A percentile compares a stretch with the other conserved stretches of the same genome.
phyloP scores from a whole-genome alignment of 2,797 vertebrate genomes.

The Anableps anableps region DNA sequence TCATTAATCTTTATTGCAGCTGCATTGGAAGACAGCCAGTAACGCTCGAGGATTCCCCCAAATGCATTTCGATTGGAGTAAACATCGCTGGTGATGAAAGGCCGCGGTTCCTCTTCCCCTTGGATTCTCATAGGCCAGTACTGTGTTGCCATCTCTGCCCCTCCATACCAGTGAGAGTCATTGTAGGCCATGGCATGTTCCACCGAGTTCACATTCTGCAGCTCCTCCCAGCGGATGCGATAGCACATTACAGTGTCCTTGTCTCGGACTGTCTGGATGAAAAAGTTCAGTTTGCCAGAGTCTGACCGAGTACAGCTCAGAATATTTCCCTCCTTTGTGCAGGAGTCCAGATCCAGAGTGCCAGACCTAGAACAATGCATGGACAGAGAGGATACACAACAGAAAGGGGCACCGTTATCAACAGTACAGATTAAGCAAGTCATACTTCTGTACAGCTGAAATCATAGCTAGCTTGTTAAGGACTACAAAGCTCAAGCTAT shows the following conservation, averaged over 20 bases:
- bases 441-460: slow-evolving; percentile 1
- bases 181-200: slow-evolving; percentile 94
- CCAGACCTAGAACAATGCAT: slow-evolving; percentile 76
- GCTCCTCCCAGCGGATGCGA: slow-evolving; percentile 94
- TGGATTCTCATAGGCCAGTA: slow-evolving; percentile 91
- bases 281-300: slow-evolving; percentile 89
- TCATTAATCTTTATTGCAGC: slow-evolving; percentile 92
- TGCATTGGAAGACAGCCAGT: slow-evolving; percentile 95
- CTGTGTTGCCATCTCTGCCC: slow-evolving; percentile 89
- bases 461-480: not conserved
- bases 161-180: slow-evolving; percentile 92
- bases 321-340: slow-evolving; percentile 85
- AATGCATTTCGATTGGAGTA: slow-evolving; percentile 87
- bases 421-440: not conserved
- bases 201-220: slow-evolving; percentile 76
- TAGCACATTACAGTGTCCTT: slow-evolving; percentile 96
- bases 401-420: not conserved
- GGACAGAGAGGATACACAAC: slow-evolving; percentile 21
- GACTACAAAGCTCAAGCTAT: not conserved
- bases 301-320: slow-evolving; percentile 86
- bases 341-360: slow-evolving; percentile 90
- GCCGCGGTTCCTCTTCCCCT: slow-evolving; percentile 87
- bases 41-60: slow-evolving; percentile 92
- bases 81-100: slow-evolving; percentile 92
- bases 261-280: slow-evolving; percentile 89